Percentiles rank a stretch among this genome's conserved stretches.
phyloP scores from a whole-genome alignment of 2,888 invertebrate species.

The Synergus gifuensis region DNA sequence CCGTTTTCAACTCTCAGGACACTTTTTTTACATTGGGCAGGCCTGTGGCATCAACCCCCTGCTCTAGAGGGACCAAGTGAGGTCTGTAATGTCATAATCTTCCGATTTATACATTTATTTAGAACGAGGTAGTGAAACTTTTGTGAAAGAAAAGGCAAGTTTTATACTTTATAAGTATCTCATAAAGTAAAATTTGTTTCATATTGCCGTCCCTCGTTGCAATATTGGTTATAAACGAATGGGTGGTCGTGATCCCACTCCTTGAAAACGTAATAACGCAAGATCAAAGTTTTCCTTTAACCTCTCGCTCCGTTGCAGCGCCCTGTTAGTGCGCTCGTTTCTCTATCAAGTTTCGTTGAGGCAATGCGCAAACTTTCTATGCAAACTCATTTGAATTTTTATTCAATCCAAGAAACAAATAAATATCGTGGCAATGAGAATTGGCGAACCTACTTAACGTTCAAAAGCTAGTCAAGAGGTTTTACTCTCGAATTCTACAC shows the following conservation, averaged over 20 bases:
- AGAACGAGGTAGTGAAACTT: neutral
- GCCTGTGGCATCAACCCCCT: too few relatives aligned
- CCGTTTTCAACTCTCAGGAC: too few relatives aligned
- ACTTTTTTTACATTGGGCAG: too few relatives aligned
- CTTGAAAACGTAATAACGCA: slow-evolving; percentile 72
- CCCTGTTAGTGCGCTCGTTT: slow-evolving; percentile 47
- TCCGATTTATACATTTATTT: neutral
- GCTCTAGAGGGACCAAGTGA: too few relatives aligned
- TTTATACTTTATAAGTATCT: slow-evolving; percentile 3
- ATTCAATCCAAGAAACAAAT: slow-evolving; percentile 73
- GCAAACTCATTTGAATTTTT: slow-evolving; percentile 74
- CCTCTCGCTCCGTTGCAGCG: slow-evolving; percentile 46
- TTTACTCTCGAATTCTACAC: slow-evolving; percentile 20
- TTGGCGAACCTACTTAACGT: slow-evolving; percentile 52
- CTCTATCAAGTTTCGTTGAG: slow-evolving; percentile 55
- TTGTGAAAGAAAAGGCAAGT: neutral
- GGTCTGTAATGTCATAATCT: neutral
- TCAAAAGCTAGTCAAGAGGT: slow-evolving; percentile 49
- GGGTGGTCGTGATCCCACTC: slow-evolving; percentile 50
- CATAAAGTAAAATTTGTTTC: slow-evolving; percentile 12
- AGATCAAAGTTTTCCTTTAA: slow-evolving; percentile 72
- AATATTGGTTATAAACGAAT: slow-evolving; percentile 33
- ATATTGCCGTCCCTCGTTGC: neutral
- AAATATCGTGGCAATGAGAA: slow-evolving; percentile 72
- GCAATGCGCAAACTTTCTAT: slow-evolving; percentile 64